A percentile compares a stretch with the other conserved stretches of the same genome.
Evolutionary conservation across 2,797 vertebrate species (phyloP).

Genomic region (Falco peregrinus): DNA sequence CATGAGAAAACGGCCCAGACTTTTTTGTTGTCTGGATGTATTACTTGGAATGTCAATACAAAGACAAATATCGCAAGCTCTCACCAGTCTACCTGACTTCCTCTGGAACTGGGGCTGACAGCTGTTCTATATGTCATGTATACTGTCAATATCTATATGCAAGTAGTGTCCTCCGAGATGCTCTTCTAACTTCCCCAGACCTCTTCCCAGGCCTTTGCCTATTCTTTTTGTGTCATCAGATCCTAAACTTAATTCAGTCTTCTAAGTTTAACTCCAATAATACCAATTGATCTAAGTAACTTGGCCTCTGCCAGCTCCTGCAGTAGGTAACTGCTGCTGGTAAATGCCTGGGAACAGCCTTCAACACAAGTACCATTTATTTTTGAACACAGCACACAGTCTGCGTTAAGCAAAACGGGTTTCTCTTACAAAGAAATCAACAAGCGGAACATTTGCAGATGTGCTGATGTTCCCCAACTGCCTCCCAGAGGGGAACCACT

Average conservation of each 20-base stretch:
- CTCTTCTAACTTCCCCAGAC: background rate
- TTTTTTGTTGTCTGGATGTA: background rate
- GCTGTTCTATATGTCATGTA: background rate
- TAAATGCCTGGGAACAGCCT: background rate
- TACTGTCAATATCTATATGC: background rate
- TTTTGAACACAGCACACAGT: background rate
- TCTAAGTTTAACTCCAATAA: background rate
- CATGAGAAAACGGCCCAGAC: background rate
- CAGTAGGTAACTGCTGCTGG: background rate
- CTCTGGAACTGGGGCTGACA: background rate
- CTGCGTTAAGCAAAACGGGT: background rate
- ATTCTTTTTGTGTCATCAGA: background rate
- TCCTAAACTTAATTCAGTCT: background rate
- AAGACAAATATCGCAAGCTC: background rate
- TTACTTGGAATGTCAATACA: background rate
- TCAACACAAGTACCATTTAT: background rate
- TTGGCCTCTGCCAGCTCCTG: background rate
- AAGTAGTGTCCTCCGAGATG: background rate
- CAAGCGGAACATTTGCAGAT: background rate
- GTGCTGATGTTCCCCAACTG: fast-evolving
- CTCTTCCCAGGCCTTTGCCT: background rate
- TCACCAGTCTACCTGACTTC: background rate
- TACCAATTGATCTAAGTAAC: background rate
- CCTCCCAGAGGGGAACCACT: background rate
- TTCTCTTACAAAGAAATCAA: background rate